Percentiles rank a stretch among this genome's conserved stretches.
Evolutionary conservation across 2,113 vertebrate species (phyloP).

Genomic region (Daboia siamensis): DNA sequence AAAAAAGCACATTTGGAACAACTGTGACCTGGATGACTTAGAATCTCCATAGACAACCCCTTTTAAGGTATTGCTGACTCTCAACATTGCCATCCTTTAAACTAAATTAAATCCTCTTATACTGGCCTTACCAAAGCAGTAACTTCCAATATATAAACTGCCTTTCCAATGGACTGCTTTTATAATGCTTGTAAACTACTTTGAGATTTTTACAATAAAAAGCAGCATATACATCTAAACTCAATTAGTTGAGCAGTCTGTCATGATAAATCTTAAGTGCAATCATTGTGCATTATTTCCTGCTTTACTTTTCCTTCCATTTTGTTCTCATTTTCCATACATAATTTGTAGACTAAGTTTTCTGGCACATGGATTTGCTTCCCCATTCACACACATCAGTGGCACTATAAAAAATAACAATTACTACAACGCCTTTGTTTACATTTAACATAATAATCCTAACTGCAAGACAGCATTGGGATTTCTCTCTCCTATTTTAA

Average conservation of each 20-base stretch:
- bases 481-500: background rate
- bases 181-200: background rate
- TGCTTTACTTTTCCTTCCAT: background rate
- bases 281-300: background rate
- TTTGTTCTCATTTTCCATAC: background rate
- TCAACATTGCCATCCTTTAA: no score
- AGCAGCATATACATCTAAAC: background rate
- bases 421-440: background rate
- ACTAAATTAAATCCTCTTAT: no score
- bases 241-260: background rate
- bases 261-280: background rate
- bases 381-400: background rate
- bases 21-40: no score
- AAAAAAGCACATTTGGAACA: no score
- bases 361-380: background rate
- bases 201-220: background rate
- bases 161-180: background rate
- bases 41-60: no score
- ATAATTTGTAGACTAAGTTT: background rate
- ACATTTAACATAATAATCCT: background rate
- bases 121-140: background rate
- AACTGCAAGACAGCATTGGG: background rate
- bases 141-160: background rate
- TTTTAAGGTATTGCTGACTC: no score
- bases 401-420: background rate